Percentiles rank a stretch among this genome's conserved stretches.
Conservation (phyloP, 1,140 invertebrate genomes). For the Rhyacophila brunnea region DNA sequence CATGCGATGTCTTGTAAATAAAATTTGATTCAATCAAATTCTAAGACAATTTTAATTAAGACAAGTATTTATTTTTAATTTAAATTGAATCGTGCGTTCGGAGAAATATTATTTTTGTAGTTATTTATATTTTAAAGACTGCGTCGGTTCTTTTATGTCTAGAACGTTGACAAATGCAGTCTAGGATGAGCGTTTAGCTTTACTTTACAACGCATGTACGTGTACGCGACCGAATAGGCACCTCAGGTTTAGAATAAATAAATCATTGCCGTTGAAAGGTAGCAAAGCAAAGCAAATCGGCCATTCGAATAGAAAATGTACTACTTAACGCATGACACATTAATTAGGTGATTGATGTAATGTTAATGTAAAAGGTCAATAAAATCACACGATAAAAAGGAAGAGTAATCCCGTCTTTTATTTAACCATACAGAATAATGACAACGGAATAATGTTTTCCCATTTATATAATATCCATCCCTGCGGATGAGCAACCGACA, state of each 20-base stretch:
- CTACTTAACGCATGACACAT: neutral
- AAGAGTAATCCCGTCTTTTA: constrained; percentile 21
- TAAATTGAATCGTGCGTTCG: too few species aligned
- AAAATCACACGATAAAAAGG: constrained; percentile 22
- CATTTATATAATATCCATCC: too few species aligned
- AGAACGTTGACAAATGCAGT: constrained; percentile 56
- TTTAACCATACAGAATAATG: constrained; percentile 8
- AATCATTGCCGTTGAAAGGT: too few species aligned
- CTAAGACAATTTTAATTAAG: too few species aligned
- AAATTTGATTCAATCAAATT: too few species aligned
- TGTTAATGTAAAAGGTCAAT: constrained; percentile 6
- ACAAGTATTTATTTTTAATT: too few species aligned
- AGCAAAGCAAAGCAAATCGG: too few species aligned
- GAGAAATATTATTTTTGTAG: too few species aligned
- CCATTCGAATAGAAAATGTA: neutral
- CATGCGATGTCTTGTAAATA: too few species aligned
- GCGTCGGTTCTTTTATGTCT: constrained; percentile 57
- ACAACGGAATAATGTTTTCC: too few species aligned
- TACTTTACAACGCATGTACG: too few species aligned
- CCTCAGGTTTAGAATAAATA: constrained; percentile 17
- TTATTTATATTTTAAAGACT: constrained; percentile 41
- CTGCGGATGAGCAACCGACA: too few species aligned
- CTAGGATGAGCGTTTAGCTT: constrained; percentile 5
- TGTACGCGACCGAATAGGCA: neutral
- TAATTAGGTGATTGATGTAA: neutral